These are phyloP conservation scores for Rhopilema esculentum DNA, from an alignment of 30 jellyfish, hydroid and myxozoan genomes.

Conservation along the genomic window DNA sequence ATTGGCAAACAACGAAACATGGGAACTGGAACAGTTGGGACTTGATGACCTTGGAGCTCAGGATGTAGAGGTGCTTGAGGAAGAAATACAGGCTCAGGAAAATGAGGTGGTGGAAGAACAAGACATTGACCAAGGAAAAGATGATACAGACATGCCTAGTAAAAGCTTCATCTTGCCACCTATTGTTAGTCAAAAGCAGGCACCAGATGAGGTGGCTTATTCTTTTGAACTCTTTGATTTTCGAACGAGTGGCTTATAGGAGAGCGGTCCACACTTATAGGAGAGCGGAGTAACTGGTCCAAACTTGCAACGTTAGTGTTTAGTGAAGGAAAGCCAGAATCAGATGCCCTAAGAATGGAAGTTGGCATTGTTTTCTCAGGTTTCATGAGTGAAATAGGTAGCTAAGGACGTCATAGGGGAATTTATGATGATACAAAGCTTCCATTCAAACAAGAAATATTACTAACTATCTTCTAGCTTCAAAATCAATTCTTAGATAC, in stretches of 20 bases:
- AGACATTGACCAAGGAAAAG: neutral
- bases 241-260: neutral
- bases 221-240: conserved; percentile 8
- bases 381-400: too few relatives aligned
- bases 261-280: too few relatives aligned
- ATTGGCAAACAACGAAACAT: neutral
- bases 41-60: conserved; percentile 1
- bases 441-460: too few relatives aligned
- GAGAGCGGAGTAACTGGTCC: too few relatives aligned
- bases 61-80: neutral
- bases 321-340: too few relatives aligned
- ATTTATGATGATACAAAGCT: too few relatives aligned
- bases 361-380: too few relatives aligned
- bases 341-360: too few relatives aligned
- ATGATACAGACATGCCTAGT: neutral
- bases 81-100: neutral
- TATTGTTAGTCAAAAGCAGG: neutral
- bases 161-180: conserved; percentile 4
- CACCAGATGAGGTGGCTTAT: conserved; percentile 4
- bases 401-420: too few relatives aligned
- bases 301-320: too few relatives aligned
- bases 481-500: too few relatives aligned
- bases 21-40: neutral
- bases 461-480: too few relatives aligned
- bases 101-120: neutral